These are phyloP conservation scores for Trachemys scripta DNA, from an alignment of 2,113 vertebrate species.

Conservation along the genomic window DNA sequence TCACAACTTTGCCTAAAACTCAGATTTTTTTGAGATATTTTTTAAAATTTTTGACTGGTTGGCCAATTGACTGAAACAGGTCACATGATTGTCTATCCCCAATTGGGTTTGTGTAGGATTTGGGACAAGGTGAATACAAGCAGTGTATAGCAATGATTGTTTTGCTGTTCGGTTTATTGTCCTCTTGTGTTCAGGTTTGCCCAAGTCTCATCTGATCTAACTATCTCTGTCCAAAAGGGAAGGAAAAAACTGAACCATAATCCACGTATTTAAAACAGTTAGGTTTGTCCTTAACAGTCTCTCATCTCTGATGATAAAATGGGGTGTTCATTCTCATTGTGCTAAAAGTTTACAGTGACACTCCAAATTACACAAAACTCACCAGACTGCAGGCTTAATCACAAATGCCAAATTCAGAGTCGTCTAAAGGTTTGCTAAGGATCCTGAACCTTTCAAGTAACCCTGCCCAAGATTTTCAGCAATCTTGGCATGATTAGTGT, in stretches of 20 bases:
- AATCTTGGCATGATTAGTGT: not conserved
- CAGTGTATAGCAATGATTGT: not conserved
- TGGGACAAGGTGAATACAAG: not conserved
- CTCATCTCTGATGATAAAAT: not conserved
- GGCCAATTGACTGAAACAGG: not conserved
- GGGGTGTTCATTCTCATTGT: not conserved
- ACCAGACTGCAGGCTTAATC: not conserved
- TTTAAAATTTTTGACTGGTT: not conserved
- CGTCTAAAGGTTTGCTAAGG: not conserved
- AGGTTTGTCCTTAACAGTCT: not conserved
- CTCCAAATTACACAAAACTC: not conserved
- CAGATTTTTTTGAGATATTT: not conserved
- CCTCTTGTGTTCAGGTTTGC: not conserved
- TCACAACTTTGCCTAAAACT: accelerated
- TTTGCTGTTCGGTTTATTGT: not conserved
- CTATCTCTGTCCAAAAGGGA: not conserved
- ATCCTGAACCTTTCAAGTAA: not conserved
- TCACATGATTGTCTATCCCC: not conserved
- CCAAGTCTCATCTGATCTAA: not conserved
- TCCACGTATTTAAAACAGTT: not conserved
- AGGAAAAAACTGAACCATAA: not conserved
- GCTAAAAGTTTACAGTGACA: not conserved
- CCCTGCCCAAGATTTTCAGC: not conserved
- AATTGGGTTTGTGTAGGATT: not conserved
- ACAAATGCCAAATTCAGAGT: not conserved